These are phyloP conservation scores for Drosophila aldrichi DNA, from an alignment of 2,888 invertebrate species.

Conservation along the genomic window DNA sequence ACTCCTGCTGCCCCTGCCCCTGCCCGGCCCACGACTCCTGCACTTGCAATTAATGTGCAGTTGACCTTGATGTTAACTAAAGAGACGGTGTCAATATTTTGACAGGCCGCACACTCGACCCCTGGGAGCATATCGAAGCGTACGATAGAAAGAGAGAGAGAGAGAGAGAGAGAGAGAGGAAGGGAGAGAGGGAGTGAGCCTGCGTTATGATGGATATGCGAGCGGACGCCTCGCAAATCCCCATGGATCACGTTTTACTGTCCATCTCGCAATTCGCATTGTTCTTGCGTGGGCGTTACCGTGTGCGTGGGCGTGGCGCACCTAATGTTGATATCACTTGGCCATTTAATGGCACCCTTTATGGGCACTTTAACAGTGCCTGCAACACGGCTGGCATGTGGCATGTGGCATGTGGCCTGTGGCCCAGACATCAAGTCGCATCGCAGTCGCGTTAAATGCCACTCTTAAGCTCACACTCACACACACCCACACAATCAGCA, in stretches of 20 bases:
- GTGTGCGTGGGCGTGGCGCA: slow-evolving; percentile 50
- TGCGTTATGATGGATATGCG: slow-evolving; percentile 62
- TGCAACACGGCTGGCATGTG: slow-evolving; percentile 24
- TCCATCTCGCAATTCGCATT: slow-evolving; percentile 1
- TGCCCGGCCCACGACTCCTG: neutral
- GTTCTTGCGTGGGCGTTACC: slow-evolving; percentile 48
- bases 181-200: neutral
- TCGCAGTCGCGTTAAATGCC: slow-evolving; percentile 11
- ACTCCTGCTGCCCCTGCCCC: neutral
- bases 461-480: slow-evolving; percentile 13
- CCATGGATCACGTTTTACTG: slow-evolving; percentile 46
- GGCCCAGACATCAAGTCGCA: slow-evolving; percentile 8
- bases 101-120: slow-evolving; percentile 51
- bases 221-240: slow-evolving; percentile 45
- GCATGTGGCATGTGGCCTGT: slow-evolving; percentile 1
- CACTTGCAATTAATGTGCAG: slow-evolving; percentile 71
- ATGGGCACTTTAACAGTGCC: slow-evolving; percentile 50
- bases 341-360: slow-evolving; percentile 69
- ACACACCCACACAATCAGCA: neutral
- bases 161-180: neutral
- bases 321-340: slow-evolving; percentile 74
- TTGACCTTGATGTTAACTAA: slow-evolving; percentile 73
- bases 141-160: neutral
- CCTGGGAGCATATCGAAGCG: neutral
- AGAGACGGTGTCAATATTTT: slow-evolving; percentile 74